phyloP scores from a whole-genome alignment of 1,140 invertebrate species.

The Halesus radiatus region DNA sequence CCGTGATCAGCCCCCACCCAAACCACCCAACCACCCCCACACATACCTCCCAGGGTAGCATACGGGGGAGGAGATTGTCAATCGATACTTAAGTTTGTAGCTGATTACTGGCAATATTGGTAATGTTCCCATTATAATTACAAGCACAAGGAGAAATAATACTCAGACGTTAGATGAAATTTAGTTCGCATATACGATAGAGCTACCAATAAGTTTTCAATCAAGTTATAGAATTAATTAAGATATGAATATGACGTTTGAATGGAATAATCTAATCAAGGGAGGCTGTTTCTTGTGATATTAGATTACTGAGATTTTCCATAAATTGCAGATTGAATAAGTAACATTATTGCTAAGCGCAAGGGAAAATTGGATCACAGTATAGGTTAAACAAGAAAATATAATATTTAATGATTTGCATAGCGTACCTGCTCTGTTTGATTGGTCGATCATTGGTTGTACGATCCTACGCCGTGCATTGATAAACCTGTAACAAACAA shows the following conservation, averaged over 20 bases:
- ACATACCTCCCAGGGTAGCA: constrained; percentile 15
- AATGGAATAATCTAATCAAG: constrained; percentile 5
- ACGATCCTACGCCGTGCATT: constrained; percentile 98
- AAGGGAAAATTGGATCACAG: no score
- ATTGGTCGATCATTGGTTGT: constrained; percentile 97
- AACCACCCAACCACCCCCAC: background rate
- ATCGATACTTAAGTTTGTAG: constrained; percentile 25
- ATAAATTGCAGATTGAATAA: no score
- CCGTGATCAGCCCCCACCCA: constrained; percentile 52
- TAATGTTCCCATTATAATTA: constrained; percentile 11
- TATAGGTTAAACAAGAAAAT: background rate
- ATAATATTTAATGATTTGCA: constrained; percentile 29
- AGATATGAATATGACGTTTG: constrained; percentile 1
- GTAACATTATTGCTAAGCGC: no score
- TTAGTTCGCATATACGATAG: background rate
- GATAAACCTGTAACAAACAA: constrained; percentile 86
- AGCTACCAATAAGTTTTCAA: background rate
- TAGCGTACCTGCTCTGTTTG: constrained; percentile 96
- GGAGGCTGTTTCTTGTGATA: background rate
- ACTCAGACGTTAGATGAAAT: constrained; percentile 13
- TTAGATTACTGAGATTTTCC: no score
- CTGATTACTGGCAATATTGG: constrained; percentile 20
- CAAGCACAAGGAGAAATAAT: background rate
- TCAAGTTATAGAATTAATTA: background rate
- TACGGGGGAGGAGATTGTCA: constrained; percentile 29